Conservation (phyloP, 1,140 invertebrate genomes). For the Brachionus manjavacas region DNA sequence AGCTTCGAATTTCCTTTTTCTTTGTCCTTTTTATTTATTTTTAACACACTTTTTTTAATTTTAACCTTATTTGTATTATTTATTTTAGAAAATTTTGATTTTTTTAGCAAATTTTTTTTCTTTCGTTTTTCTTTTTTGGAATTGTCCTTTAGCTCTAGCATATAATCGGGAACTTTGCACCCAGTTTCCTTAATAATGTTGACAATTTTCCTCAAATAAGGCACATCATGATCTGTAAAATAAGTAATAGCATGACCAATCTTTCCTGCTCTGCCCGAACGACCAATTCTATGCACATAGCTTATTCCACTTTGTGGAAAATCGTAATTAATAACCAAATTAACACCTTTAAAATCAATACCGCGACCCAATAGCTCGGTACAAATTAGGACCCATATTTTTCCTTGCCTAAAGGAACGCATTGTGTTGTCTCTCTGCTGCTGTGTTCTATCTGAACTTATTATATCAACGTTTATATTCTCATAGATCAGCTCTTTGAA, state of each 20-base stretch:
- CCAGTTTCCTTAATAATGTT: conserved; percentile 79
- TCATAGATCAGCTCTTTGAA: conserved; percentile 86
- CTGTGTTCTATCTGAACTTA: conserved; percentile 84
- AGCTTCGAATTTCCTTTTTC: background rate
- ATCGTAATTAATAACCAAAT: conserved; percentile 95
- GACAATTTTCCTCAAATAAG: conserved; percentile 77
- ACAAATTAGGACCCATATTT: conserved; percentile 91
- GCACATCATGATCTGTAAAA: conserved; percentile 80
- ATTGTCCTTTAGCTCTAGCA: conserved; percentile 68
- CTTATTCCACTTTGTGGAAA: conserved; percentile 83
- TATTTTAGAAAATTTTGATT: background rate
- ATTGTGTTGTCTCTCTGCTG: conserved; percentile 60
- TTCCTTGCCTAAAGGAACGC: conserved; percentile 72
- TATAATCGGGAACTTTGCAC: conserved; percentile 80
- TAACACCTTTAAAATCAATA: conserved; percentile 94
- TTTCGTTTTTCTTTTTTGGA: conserved; percentile 1
- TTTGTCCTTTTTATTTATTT: background rate
- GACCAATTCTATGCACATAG: conserved; percentile 86
- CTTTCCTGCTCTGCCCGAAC: conserved; percentile 86
- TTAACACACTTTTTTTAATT: background rate
- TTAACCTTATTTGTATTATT: background rate
- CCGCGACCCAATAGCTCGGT: conserved; percentile 94
- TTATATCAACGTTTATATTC: conserved; percentile 82
- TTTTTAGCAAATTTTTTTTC: background rate
- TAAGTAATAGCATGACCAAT: conserved; percentile 83